Conservation (phyloP, 30 jellyfish, hydroid and myxozoan species). For the Morbakka virulenta region DNA sequence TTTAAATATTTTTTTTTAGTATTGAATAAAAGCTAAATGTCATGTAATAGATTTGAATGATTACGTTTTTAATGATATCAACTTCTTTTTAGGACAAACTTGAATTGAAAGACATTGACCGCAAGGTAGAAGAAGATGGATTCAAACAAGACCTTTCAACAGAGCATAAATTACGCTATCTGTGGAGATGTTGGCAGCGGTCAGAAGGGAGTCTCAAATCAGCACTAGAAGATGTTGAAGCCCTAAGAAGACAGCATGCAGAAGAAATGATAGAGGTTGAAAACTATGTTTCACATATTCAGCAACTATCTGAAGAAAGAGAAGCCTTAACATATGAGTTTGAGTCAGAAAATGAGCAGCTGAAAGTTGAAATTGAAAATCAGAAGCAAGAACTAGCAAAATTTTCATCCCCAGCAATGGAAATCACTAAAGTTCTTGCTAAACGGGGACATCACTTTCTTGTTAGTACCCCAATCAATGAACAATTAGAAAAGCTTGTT, state of each 20-base stretch:
- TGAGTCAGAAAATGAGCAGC: slow-evolving; percentile 10
- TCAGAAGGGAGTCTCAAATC: slow-evolving; percentile 12
- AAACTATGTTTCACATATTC: slow-evolving; percentile 7
- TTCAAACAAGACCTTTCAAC: slow-evolving; percentile 2
- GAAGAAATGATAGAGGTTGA: slow-evolving; percentile 22
- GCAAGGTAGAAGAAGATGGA: slow-evolving; percentile 1
- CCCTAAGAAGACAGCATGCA: slow-evolving; percentile 15
- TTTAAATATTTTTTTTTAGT: too few species aligned
- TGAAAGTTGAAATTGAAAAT: neutral
- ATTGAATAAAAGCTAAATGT: too few species aligned
- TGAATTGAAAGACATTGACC: slow-evolving; percentile 5
- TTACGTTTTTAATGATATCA: too few species aligned
- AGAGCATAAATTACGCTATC: slow-evolving; percentile 24
- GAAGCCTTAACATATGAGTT: neutral
- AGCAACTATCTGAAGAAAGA: slow-evolving; percentile 17
- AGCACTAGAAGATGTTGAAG: slow-evolving; percentile 9
- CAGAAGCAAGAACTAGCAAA: neutral
- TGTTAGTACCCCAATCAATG: too few species aligned
- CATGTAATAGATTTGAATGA: too few species aligned
- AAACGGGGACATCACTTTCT: too few species aligned
- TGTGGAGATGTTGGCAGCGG: slow-evolving; percentile 13
- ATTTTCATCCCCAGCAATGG: neutral
- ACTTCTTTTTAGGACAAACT: slow-evolving; percentile 3
- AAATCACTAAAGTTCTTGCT: neutral
- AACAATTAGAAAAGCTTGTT: too few species aligned